phyloP scores from a whole-genome alignment of 2,888 invertebrate genomes.

The Erebia aethiops region DNA sequence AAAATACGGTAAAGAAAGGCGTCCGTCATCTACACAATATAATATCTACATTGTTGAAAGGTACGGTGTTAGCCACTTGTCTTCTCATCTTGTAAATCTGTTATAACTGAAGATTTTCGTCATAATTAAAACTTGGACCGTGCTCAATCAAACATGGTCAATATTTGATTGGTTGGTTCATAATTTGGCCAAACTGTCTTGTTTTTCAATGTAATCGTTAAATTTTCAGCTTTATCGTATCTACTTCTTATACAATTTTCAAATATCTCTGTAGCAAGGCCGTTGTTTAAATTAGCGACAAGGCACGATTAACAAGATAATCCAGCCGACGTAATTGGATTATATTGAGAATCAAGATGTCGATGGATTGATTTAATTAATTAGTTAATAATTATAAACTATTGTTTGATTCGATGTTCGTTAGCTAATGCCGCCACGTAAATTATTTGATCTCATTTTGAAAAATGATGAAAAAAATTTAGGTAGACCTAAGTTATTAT shows the following conservation, averaged over 20 bases:
- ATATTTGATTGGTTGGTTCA: too few species aligned
- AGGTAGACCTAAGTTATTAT: too few species aligned
- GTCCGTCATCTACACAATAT: too few species aligned
- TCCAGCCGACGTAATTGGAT: constrained; percentile 34
- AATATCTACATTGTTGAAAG: too few species aligned
- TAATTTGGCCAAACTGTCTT: too few species aligned
- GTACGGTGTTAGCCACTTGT: too few species aligned
- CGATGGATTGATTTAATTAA: constrained; percentile 22
- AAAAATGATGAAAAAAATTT: neutral
- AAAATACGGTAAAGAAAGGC: too few species aligned
- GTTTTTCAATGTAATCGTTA: too few species aligned
- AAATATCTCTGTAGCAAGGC: constrained; percentile 28
- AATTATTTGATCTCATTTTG: neutral
- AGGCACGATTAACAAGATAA: constrained; percentile 30
- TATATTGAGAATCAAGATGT: constrained; percentile 28
- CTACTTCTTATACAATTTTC: neutral
- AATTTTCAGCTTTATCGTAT: neutral
- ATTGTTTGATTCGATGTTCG: neutral
- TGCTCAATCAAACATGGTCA: too few species aligned
- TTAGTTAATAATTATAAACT: neutral
- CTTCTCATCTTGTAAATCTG: too few species aligned
- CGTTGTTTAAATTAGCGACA: constrained; percentile 29
- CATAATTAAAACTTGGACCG: too few species aligned
- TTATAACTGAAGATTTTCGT: too few species aligned
- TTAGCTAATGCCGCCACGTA: neutral